Evolutionary conservation across 2,797 vertebrate species (phyloP).

Genomic region (Pitangus sulphuratus): DNA sequence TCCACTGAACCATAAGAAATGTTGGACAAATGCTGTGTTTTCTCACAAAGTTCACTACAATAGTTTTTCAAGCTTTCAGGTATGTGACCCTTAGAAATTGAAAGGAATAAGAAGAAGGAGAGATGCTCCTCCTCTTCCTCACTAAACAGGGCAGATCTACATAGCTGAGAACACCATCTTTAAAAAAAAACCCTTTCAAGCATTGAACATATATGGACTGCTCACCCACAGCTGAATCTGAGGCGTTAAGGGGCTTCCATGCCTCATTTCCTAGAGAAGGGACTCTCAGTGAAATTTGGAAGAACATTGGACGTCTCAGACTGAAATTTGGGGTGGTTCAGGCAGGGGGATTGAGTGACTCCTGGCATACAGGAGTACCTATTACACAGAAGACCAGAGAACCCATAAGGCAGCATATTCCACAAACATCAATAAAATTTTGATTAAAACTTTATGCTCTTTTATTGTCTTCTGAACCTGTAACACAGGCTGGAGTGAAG

Average conservation of each 20-base stretch:
- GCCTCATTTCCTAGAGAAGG: not conserved
- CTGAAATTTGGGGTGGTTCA: not conserved
- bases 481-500: not conserved
- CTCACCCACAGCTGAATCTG: not conserved
- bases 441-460: not conserved
- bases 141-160: accelerated
- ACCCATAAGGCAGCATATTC: not conserved
- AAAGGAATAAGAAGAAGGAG: not conserved
- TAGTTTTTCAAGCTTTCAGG: not conserved
- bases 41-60: not conserved
- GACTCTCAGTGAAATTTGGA: not conserved
- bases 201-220: accelerated
- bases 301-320: not conserved
- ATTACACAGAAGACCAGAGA: not conserved
- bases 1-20: not conserved
- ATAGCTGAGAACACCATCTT: not conserved
- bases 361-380: not conserved
- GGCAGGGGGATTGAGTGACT: not conserved
- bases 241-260: not conserved
- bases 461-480: not conserved
- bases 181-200: not conserved
- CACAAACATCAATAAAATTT: not conserved
- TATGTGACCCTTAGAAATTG: not conserved
- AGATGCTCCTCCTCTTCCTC: not conserved
- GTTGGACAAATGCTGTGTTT: not conserved